Evolutionary conservation across 2,797 vertebrate genomes (phyloP).

Genomic region (Bradypodion pumilum): DNA sequence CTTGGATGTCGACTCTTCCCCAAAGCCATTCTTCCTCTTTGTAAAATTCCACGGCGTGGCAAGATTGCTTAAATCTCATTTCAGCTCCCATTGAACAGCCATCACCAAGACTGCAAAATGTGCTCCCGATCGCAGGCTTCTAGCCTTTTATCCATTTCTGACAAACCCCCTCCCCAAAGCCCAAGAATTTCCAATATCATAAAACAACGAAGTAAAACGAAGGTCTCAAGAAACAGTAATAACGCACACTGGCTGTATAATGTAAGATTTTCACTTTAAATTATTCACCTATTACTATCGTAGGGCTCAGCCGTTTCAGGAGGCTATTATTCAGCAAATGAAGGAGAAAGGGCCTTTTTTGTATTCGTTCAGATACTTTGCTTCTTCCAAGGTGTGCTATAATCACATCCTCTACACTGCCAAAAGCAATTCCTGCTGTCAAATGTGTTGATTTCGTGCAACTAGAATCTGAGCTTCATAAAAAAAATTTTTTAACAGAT

Average conservation of each 20-base stretch:
- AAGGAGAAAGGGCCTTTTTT: neutral
- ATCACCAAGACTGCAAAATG: neutral
- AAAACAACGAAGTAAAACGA: neutral
- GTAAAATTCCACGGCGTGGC: no score
- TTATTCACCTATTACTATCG: neutral
- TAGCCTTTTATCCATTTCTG: neutral
- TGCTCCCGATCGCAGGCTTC: neutral
- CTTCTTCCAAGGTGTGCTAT: neutral
- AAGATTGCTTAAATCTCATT: neutral
- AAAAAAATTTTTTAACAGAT: neutral
- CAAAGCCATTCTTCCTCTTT: no score
- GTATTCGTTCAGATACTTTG: neutral
- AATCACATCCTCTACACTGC: neutral
- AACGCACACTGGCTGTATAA: neutral
- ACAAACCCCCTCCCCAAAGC: neutral
- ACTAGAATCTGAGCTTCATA: neutral
- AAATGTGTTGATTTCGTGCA: constrained; percentile 13
- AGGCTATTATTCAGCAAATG: neutral
- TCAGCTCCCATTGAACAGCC: neutral
- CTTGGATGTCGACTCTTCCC: no score
- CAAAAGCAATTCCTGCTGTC: constrained; percentile 15
- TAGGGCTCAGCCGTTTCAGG: neutral
- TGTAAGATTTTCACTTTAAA: neutral
- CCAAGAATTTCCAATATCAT: neutral
- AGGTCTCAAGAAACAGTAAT: neutral